Evolutionary conservation across 2,113 vertebrate species (phyloP), one percentile per base, ranked within the genome.

Genomic region (Puffinus mauretanicus): DNA sequence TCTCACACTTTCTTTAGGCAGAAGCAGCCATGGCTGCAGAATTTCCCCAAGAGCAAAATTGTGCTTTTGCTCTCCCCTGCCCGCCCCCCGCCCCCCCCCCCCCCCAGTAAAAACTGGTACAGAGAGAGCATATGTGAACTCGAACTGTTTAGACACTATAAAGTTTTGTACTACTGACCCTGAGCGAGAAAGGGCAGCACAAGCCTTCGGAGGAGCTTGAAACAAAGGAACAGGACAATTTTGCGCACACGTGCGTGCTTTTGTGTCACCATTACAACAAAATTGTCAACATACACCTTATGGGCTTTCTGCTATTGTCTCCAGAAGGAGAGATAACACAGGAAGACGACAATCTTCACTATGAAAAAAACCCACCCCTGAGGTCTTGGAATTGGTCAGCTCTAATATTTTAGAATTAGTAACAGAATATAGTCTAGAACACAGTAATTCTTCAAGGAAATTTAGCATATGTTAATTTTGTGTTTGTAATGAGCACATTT

Each of bases 231-330:
- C 4, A 51, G 34, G 76, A 69, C 2, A 57, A 54, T 57, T 76
- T 7, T 15, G 49, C 17, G 20, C 21, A 21, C 22, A 42, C 8
- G 16, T 0, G 1, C 0, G 1, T 46, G 25, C 34, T 34, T 47
- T 29, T 9, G 40, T 61, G 20, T 25, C 46, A 82, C 21, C 32
- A 49, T 34, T 40, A 60, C 55, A 82, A 62, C 12, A 44, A 55
- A 80, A 46, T 6, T 40, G 14, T 52, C 1, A 5, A 34, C 16
- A 54, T 16, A 84, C 6, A 93, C 38, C 29, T 85, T 44, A 21
- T 0, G 0, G 80, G 34, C 30, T 73, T 93, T 92, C 66, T 79
- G 47, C 20, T 87, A 7, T 21, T 65, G 18, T 65, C 44, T 62
- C 70, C 15, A 57, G 15, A 86, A 69, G 69, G 14, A 7, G 27